Evolutionary conservation across 2,888 invertebrate genomes (phyloP).

Genomic region (Pristionchus arcanus): DNA sequence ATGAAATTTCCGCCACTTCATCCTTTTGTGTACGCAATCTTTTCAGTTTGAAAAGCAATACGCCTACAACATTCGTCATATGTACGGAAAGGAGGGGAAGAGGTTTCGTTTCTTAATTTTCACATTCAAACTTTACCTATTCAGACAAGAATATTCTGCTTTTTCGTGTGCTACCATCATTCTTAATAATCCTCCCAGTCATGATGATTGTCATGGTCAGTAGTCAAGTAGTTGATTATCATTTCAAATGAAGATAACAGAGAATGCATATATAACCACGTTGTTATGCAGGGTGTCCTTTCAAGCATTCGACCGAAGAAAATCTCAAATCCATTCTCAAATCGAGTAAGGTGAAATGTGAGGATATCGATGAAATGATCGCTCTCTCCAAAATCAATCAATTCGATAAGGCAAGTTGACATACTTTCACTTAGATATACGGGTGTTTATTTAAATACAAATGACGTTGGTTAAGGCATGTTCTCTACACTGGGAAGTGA

Average conservation of each 20-base stretch:
- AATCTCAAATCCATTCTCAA: neutral
- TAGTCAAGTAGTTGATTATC: neutral
- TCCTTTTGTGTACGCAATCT: neutral
- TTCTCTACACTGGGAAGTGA: constrained; percentile 39
- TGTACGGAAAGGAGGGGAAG: constrained; percentile 93
- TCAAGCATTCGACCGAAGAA: constrained; percentile 28
- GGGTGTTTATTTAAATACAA: neutral
- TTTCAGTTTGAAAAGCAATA: constrained; percentile 93
- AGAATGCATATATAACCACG: neutral
- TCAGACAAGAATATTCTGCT: constrained; percentile 81
- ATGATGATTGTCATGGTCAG: constrained; percentile 89
- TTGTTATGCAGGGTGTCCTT: neutral
- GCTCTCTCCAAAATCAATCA: constrained; percentile 19
- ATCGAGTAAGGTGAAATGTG: neutral
- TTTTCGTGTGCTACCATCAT: constrained; percentile 91
- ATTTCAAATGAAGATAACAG: neutral
- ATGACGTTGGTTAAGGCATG: neutral
- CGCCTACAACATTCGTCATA: constrained; percentile 92
- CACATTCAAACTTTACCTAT: neutral
- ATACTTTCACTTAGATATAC: neutral
- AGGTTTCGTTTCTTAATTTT: constrained; percentile 80
- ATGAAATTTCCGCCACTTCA: neutral
- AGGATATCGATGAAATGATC: constrained; percentile 28
- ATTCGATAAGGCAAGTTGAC: constrained; percentile 35
- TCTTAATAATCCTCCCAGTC: constrained; percentile 83